A percentile compares a stretch with the other conserved stretches of the same genome.
phyloP scores from a whole-genome alignment of 2,888 invertebrate genomes.

The Epinotia nisella region DNA sequence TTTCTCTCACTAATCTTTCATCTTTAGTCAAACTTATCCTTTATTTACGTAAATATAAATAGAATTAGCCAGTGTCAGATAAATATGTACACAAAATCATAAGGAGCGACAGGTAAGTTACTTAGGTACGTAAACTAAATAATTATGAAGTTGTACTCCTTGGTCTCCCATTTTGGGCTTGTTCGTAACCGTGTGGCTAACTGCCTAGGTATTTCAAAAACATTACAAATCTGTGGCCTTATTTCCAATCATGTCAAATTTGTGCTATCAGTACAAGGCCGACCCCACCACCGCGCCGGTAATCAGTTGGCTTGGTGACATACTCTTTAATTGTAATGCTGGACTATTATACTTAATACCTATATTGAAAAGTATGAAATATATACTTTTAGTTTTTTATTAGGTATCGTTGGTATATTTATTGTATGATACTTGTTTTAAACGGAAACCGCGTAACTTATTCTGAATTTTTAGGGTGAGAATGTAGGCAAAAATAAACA shows the following conservation, averaged over 20 bases:
- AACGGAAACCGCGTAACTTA: too few species aligned
- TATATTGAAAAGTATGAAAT: background rate
- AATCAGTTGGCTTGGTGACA: constrained; percentile 32
- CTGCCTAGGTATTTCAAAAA: constrained; percentile 27
- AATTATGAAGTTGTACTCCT: too few species aligned
- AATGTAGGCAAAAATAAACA: too few species aligned
- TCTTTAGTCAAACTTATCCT: too few species aligned
- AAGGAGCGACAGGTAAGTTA: too few species aligned
- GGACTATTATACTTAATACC: background rate
- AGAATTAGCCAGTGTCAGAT: too few species aligned
- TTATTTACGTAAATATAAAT: too few species aligned
- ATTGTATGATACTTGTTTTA: too few species aligned
- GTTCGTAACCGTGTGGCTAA: background rate
- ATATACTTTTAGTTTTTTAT: background rate
- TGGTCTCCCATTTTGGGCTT: background rate
- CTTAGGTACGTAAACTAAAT: too few species aligned
- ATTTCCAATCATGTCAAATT: constrained; percentile 28
- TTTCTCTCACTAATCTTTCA: too few species aligned
- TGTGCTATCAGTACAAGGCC: constrained; percentile 42
- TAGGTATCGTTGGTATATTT: background rate
- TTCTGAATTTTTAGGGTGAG: too few species aligned
- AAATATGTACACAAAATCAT: too few species aligned
- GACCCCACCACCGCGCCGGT: constrained; percentile 9
- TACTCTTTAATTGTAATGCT: background rate
- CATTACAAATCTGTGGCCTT: constrained; percentile 26